A percentile compares a stretch with the other conserved stretches of the same genome.
Evolutionary conservation across 1,140 invertebrate species (phyloP).

Genomic region (Hirudo medicinalis): DNA sequence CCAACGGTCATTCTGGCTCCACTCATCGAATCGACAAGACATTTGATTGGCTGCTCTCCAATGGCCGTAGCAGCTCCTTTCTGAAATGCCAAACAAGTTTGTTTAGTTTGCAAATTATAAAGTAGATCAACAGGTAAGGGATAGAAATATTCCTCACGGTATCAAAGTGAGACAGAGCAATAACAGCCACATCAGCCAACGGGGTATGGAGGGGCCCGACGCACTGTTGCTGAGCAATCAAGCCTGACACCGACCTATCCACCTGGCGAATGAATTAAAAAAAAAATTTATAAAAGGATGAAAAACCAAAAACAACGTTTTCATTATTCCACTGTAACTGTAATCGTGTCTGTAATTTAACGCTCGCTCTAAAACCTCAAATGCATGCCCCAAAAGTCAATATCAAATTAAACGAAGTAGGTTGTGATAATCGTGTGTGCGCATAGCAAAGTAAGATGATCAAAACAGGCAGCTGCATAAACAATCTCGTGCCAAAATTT

Average conservation of each 20-base stretch:
- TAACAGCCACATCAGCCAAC: conserved; percentile 82
- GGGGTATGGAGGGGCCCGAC: conserved; percentile 90
- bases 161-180: conserved; percentile 58
- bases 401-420: too few relatives aligned
- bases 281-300: too few relatives aligned
- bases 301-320: too few relatives aligned
- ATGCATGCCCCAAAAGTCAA: too few relatives aligned
- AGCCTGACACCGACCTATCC: conserved; percentile 86
- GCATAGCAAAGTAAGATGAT: too few relatives aligned
- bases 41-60: conserved; percentile 91
- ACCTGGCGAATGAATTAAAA: conserved; percentile 42
- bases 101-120: conserved; percentile 8
- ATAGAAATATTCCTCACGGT: conserved; percentile 25
- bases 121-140: conserved; percentile 19
- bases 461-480: too few relatives aligned
- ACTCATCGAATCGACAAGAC: conserved; percentile 60
- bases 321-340: too few relatives aligned
- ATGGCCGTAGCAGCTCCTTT: conserved; percentile 81
- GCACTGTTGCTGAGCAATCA: conserved; percentile 92
- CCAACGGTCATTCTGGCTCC: conserved; percentile 84
- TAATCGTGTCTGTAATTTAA: too few relatives aligned
- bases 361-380: too few relatives aligned
- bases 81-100: conserved; percentile 34
- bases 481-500: too few relatives aligned
- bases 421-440: too few relatives aligned